These are phyloP conservation scores for Cephus nigrinus DNA, from an alignment of 2,888 invertebrate genomes.

Conservation along the genomic window DNA sequence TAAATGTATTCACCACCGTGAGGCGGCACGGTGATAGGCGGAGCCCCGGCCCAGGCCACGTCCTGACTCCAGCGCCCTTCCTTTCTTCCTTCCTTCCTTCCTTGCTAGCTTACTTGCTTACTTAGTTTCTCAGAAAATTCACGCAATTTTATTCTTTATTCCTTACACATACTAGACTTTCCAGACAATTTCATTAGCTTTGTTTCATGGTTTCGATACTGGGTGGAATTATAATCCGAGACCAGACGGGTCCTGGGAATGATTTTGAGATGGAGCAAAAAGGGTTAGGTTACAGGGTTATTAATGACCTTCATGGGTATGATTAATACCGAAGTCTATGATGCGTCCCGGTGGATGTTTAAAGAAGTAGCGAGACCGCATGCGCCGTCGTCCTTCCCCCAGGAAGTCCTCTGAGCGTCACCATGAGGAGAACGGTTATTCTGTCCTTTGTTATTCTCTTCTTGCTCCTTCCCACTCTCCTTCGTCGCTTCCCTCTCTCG, in stretches of 20 bases:
- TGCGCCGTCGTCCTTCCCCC: constrained; percentile 53
- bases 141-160: not conserved
- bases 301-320: not conserved
- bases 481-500: constrained; percentile 36
- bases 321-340: not conserved
- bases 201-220: not conserved
- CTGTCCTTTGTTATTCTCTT: not conserved
- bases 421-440: constrained; percentile 1
- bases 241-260: not conserved
- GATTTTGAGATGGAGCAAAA: not conserved
- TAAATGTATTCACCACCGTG: constrained; percentile 66
- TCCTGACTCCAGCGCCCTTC: constrained; percentile 61
- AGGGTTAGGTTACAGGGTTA: not conserved
- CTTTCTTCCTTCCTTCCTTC: constrained; percentile 43
- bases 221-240: not conserved
- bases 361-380: not conserved
- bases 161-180: not conserved
- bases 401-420: constrained; percentile 65
- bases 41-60: constrained; percentile 62
- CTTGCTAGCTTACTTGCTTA: constrained; percentile 39
- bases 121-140: constrained; percentile 32
- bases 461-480: not conserved
- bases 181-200: not conserved
- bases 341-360: not conserved
- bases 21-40: constrained; percentile 65